These are phyloP conservation scores for Nyctereutes procyonoides DNA, from an alignment of 2,113 vertebrate genomes.

Conservation along the genomic window DNA sequence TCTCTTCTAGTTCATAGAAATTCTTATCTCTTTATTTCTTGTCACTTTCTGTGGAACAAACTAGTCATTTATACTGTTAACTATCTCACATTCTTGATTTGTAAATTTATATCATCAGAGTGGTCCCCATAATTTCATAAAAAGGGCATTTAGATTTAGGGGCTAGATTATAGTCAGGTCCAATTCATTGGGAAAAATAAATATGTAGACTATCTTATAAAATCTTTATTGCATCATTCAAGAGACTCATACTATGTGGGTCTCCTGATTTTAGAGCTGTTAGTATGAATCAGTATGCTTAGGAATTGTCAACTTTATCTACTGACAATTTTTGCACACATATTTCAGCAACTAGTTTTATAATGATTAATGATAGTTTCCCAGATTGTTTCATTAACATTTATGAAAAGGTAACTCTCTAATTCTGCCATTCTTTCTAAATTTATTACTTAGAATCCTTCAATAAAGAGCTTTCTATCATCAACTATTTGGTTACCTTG, in stretches of 20 bases:
- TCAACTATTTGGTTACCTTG: neutral
- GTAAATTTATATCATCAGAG: neutral
- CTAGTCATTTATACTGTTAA: neutral
- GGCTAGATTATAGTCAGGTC: neutral
- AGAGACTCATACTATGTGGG: neutral
- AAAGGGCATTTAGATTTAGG: neutral
- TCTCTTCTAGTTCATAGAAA: neutral
- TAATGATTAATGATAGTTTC: neutral
- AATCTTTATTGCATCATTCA: neutral
- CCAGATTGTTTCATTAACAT: neutral
- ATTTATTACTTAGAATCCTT: neutral
- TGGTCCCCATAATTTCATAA: neutral
- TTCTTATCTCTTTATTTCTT: neutral
- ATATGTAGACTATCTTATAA: neutral
- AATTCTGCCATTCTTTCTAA: neutral
- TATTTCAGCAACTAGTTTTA: neutral
- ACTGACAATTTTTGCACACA: neutral
- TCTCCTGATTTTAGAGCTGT: neutral
- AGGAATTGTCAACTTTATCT: neutral
- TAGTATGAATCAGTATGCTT: neutral
- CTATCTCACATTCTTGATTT: neutral
- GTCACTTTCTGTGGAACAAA: neutral
- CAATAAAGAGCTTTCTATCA: neutral
- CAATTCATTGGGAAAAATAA: neutral
- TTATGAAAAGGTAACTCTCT: neutral